Base-by-base conservation (phyloP, 1,140 invertebrate genomes). In the Aphidius gifuensis region DNA sequence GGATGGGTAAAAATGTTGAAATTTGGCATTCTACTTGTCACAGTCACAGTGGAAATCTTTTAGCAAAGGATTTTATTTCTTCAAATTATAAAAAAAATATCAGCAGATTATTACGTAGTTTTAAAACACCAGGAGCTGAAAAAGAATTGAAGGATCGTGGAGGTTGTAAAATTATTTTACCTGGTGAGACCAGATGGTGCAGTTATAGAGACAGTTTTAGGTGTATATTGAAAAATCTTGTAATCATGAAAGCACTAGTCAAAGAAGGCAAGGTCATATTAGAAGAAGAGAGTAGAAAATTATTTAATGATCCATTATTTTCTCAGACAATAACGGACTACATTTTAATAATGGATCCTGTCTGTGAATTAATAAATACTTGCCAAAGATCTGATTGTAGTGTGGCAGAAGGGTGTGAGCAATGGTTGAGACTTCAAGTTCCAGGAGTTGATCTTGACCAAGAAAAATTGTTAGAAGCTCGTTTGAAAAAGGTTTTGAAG, bases 11-110 rank as follows among this genome's bases (percentile, higher is more conserved):
- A 60, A 40, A 32, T 9, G 46, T 43, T 39, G 21, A 67, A 9
- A 43, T 62, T n/a, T 67, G 59, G 59, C 62, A 67, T 43, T 16
- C 46, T 9, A 61, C 62, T 7, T 62, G 62, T 23, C 53, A 59
- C 43, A 64, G 62, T 16, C 66, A 64, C 39, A 55, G 40, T 45
- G 62, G 56, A 8, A 67, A 64, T 59, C 46, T 67, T 11, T 40
- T 67, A 11, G 59, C 58, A 11, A 67, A 67, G 49, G 55, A 43
- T 1, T 11, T 57, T 57, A 45, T 57, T 45, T 16, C 39, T 45
- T 23, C 39, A 46, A 53, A 9, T 32, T 60, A 39, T 38, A 45
- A 21, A 40, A 38, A 60, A 60, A 42, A 44, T 11, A 23, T 60
- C 21, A 60, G 48, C 39, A 49, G 6, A 48, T 16, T 60, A 48